These are phyloP conservation scores for Cheracebus regulus DNA, from an alignment of 2,797 vertebrate genomes.

Conservation along the genomic window DNA sequence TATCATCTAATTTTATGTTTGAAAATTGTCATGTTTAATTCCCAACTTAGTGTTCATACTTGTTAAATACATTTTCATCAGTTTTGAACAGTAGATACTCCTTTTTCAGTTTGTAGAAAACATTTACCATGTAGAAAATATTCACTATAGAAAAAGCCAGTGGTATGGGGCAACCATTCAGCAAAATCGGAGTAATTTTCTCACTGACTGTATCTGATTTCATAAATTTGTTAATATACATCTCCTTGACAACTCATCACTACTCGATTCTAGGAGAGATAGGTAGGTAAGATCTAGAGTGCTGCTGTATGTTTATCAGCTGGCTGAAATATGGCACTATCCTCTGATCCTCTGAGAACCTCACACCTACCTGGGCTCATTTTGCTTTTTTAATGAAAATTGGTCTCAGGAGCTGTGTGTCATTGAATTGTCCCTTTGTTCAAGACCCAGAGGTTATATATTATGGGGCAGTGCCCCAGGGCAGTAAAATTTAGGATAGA, in stretches of 20 bases:
- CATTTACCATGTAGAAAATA: not conserved
- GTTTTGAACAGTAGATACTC: not conserved
- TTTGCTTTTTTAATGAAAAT: not conserved
- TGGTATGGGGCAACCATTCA: not conserved
- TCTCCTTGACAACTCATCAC: not conserved
- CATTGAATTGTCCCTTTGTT: not conserved
- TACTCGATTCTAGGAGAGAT: not conserved
- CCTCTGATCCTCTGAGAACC: not conserved
- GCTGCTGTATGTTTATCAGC: not conserved
- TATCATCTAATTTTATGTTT: not conserved
- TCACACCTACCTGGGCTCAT: not conserved
- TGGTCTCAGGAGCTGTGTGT: not conserved
- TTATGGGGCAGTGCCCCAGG: rapidly evolving
- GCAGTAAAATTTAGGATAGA: not conserved
- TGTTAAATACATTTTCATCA: not conserved
- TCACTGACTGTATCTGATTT: not conserved
- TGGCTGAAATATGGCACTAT: not conserved
- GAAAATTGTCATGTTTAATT: not conserved
- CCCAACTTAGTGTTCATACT: not conserved
- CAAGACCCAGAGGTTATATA: not conserved
- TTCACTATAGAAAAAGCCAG: not conserved
- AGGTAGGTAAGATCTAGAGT: not conserved
- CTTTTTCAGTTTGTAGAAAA: slow-evolving; percentile 4
- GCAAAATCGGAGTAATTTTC: not conserved
- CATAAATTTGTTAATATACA: not conserved